A percentile compares a stretch with the other conserved stretches of the same genome.
Conservation (phyloP, 92 coral and sea anemone genomes). For the Paragorgia papillata region DNA sequence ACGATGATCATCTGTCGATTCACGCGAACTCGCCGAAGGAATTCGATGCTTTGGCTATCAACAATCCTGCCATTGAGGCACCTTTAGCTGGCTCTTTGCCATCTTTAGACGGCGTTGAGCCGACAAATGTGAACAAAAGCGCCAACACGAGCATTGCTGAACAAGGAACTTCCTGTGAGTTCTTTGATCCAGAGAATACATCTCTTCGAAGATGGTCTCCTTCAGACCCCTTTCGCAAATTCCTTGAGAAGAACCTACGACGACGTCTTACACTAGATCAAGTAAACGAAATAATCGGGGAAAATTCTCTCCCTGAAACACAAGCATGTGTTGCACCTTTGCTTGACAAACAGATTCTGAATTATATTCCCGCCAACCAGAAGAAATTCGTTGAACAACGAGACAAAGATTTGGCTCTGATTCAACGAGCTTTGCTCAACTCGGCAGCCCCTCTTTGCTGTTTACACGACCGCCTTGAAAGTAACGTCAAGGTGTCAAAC, state of each 20-base stretch:
- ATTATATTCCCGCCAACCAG: constrained; percentile 31
- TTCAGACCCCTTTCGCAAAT: constrained; percentile 18
- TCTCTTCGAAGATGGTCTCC: constrained; percentile 29
- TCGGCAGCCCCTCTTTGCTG: constrained; percentile 41
- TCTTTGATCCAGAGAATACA: constrained; percentile 29
- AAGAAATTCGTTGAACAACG: constrained; percentile 34
- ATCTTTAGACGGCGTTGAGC: constrained; percentile 35
- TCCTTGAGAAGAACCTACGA: constrained; percentile 24
- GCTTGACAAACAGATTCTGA: constrained; percentile 25
- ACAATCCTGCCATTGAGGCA: constrained; percentile 28
- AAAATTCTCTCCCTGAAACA: constrained; percentile 28
- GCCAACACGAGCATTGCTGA: neutral
- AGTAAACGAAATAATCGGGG: constrained; percentile 24
- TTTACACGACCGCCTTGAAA: constrained; percentile 46
- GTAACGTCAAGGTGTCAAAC: constrained; percentile 24
- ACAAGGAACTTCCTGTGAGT: neutral
- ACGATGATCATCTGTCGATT: constrained; percentile 21
- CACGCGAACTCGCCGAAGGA: constrained; percentile 15
- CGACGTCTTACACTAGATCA: constrained; percentile 28
- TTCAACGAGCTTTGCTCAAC: constrained; percentile 34
- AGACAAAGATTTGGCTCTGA: constrained; percentile 44
- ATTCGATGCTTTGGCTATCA: neutral
- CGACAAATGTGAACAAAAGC: neutral
- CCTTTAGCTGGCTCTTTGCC: constrained; percentile 46
- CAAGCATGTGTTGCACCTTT: constrained; percentile 29